Evolutionary conservation across 2,888 invertebrate species (phyloP).

Genomic region (Nipponacmea schrenckii): DNA sequence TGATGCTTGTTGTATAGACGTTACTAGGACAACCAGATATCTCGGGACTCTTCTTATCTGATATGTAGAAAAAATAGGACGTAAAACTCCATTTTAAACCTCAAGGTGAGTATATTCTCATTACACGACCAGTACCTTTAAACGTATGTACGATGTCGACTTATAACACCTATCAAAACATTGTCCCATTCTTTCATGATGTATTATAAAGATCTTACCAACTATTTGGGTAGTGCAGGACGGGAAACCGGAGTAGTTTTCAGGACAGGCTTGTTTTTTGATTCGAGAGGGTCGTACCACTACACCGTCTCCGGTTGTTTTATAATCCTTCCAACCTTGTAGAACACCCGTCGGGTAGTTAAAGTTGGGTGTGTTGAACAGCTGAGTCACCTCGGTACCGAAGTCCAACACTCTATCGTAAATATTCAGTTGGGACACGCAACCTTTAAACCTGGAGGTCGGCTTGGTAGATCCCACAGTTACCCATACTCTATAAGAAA

Average conservation of each 20-base stretch:
- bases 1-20: background rate
- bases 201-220: background rate
- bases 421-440: constrained; percentile 18
- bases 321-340: constrained; percentile 12
- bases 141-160: too few species aligned
- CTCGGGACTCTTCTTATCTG: background rate
- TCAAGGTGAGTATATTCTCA: too few species aligned
- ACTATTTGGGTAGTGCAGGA: background rate
- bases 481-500: constrained; percentile 10
- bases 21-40: background rate
- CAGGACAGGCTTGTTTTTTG: constrained; percentile 6
- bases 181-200: too few species aligned
- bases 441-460: constrained; percentile 8
- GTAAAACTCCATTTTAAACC: too few species aligned
- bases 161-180: too few species aligned
- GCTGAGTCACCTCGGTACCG: background rate
- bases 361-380: background rate
- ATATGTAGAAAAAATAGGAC: too few species aligned
- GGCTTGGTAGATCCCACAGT: background rate
- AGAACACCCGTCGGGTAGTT: background rate
- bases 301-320: background rate
- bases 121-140: too few species aligned
- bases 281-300: constrained; percentile 9
- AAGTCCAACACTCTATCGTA: constrained; percentile 13
- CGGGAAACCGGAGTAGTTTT: constrained; percentile 4